phyloP scores from a whole-genome alignment of 2,113 vertebrate genomes.

The Seriola quinqueradiata region DNA sequence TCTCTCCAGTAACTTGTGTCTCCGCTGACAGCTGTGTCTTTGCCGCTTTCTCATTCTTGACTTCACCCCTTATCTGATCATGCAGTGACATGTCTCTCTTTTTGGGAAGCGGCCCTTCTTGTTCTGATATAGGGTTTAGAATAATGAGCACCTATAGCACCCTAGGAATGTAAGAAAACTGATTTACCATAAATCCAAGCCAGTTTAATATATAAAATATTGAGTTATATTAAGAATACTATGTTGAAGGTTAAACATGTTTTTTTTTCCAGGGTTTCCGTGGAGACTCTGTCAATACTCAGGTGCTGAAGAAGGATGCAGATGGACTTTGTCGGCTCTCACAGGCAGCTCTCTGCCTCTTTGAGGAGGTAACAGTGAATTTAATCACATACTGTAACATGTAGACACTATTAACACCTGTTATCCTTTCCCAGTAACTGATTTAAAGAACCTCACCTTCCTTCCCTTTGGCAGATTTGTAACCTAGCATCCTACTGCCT shows the following conservation, averaged over 20 bases:
- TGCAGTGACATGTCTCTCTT: neutral
- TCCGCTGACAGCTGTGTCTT: neutral
- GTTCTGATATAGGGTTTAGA: neutral
- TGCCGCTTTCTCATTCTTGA: neutral
- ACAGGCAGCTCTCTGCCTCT: conserved; percentile 85
- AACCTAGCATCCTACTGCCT: conserved; percentile 86
- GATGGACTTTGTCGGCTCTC: conserved; percentile 86
- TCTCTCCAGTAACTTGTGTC: conserved; percentile 2
- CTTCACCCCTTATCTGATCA: neutral
- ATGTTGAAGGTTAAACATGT: neutral
- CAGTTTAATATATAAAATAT: neutral
- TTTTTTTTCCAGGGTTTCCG: conserved; percentile 79
- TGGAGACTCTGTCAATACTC: conserved; percentile 82
- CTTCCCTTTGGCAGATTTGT: conserved; percentile 80
- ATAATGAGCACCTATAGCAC: neutral
- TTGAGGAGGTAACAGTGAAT: conserved; percentile 82
- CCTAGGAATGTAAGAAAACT: neutral
- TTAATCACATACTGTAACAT: neutral
- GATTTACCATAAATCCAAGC: neutral
- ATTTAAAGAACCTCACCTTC: neutral
- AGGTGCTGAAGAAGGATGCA: conserved; percentile 84
- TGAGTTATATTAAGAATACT: neutral
- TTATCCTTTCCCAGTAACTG: neutral
- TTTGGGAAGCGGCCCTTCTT: neutral
- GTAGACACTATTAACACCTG: neutral